phyloP scores from a whole-genome alignment of 2,888 invertebrate genomes.

The Lacanobia wlatinum region DNA sequence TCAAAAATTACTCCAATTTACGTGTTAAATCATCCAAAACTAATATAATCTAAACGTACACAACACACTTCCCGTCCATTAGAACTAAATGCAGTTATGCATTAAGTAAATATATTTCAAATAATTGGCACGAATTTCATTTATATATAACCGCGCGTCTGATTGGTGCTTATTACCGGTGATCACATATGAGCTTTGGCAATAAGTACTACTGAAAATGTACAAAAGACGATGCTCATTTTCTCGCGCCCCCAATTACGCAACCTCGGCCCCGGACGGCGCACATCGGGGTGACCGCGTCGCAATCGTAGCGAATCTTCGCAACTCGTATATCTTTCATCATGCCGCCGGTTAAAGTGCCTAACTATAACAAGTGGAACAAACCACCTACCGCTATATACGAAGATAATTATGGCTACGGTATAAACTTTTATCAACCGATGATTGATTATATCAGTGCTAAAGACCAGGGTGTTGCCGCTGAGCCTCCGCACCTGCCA shows the following conservation, averaged over 20 bases:
- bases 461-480: conserved; percentile 89
- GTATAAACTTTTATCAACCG: conserved; percentile 96
- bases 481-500: conserved; percentile 93
- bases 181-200: conserved; percentile 82
- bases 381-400: conserved; percentile 93
- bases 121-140: conserved; percentile 84
- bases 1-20: conserved; percentile 12
- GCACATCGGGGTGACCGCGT: conserved; percentile 71
- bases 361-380: conserved; percentile 87
- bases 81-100: conserved; percentile 59
- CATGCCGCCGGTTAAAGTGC: conserved; percentile 87
- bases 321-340: conserved; percentile 75
- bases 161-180: conserved; percentile 84
- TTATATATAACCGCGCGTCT: conserved; percentile 83
- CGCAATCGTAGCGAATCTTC: conserved; percentile 76
- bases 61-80: conserved; percentile 46
- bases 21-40: conserved; percentile 4
- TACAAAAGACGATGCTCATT: conserved; percentile 83
- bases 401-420: conserved; percentile 96
- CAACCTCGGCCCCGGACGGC: conserved; percentile 78
- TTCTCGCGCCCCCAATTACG: conserved; percentile 78
- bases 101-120: conserved; percentile 65
- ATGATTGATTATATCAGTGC: conserved; percentile 96
- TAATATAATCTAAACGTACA: conserved; percentile 40
- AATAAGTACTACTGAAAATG: conserved; percentile 79